These are phyloP conservation scores for Capromys pilorides DNA, from an alignment of 2,797 vertebrate genomes.

Conservation along the genomic window DNA sequence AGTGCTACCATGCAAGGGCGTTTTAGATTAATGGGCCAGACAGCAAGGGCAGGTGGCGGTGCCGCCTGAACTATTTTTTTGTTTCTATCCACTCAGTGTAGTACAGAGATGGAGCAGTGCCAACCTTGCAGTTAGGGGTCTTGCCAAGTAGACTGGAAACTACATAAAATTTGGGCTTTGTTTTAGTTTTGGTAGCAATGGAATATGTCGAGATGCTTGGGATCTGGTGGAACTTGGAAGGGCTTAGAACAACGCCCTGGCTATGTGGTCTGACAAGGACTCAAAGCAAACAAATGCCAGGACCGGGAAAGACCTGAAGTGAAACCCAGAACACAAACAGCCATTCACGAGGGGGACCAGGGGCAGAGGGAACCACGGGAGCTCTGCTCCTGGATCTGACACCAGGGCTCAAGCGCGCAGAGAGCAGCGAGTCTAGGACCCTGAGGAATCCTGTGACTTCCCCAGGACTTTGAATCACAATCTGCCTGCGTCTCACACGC, in stretches of 20 bases:
- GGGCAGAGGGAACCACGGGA: slow-evolving; percentile 62
- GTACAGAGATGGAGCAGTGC: slow-evolving; percentile 13
- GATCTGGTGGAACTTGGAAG: slow-evolving; percentile 23
- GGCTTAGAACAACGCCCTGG: slow-evolving; percentile 28
- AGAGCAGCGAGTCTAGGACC: slow-evolving; percentile 37
- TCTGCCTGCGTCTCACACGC: background rate
- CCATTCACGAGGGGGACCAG: slow-evolving; percentile 46
- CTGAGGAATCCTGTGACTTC: background rate
- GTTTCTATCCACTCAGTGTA: background rate
- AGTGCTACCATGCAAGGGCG: background rate
- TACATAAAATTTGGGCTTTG: slow-evolving; percentile 19
- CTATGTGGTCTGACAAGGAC: slow-evolving; percentile 33
- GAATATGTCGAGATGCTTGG: slow-evolving; percentile 4
- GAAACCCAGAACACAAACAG: slow-evolving; percentile 63
- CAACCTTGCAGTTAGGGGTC: background rate
- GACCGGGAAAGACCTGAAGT: slow-evolving; percentile 43
- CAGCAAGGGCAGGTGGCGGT: background rate
- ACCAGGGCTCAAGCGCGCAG: slow-evolving; percentile 27
- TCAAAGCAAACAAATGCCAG: slow-evolving; percentile 20
- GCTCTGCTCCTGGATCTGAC: slow-evolving; percentile 38
- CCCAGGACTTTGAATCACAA: slow-evolving; percentile 27
- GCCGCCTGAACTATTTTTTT: background rate
- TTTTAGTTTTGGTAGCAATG: slow-evolving; percentile 37
- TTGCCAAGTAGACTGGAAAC: background rate
- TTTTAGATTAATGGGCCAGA: background rate